Base-by-base conservation (phyloP, 1,140 invertebrate species). In the Rhynchophorus ferrugineus region DNA sequence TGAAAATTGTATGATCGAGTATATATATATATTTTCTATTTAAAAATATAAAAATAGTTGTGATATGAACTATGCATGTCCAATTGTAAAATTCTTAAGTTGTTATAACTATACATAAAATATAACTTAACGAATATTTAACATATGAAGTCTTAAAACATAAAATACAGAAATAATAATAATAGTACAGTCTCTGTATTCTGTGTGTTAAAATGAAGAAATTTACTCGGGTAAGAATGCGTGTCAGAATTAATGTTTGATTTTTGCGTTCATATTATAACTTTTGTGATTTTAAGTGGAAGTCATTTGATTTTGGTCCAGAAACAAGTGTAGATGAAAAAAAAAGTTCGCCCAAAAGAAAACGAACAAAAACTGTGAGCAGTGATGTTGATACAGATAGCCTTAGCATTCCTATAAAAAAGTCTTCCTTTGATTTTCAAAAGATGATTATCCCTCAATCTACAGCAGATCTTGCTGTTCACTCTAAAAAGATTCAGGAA, bases 401-500 rank as follows among this genome's bases (percentile, higher is more conserved):
- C 29, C 17, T 14, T 14, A 38, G 34, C 9, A 45, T 19, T 46
- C 33, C 11, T 24, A 17, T 34, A 21, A 21, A 35, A 48, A 54
- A 24, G 20, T 11, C 21, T 16, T 24, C 14, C 2, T 11, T 16
- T 21, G 34, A 3, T 54, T 64, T 67, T 49, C 37, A 57, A 60
- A 74, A 76, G 43, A 69, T 66, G 50, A 76, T 81, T 64, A 70
- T 69, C 17, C 81, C 80, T 2, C 61, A 65, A 13, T 68, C 50
- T 29, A 66, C 73, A 11, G 67, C 73, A 5, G 79, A 82, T 33
- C 64, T 83, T 38, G 77, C 78, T 29, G 73, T 82, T 11, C 74
- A 82, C 61, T 65, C 68, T 33, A 82, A 81, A 66, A 83, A 83
- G 68, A 56, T 83, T 8, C 71, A 73, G 48, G 80, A 82, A 65